Percentiles rank a stretch among this genome's conserved stretches.
Conservation (phyloP, 2,888 invertebrate genomes). For the Eupithecia centaureata region DNA sequence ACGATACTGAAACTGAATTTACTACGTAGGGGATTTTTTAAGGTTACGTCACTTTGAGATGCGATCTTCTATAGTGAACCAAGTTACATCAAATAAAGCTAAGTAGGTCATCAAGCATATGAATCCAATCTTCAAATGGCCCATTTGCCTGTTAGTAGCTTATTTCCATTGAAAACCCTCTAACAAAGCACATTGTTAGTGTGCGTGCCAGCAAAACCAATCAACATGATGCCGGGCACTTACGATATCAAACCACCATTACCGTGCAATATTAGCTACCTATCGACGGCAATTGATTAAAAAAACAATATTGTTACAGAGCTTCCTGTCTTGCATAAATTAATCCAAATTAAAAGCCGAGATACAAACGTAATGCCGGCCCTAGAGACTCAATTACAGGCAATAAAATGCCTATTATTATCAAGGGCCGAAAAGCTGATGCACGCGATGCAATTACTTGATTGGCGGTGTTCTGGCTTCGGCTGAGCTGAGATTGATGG, state of each 20-base stretch:
- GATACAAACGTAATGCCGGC: constrained; percentile 74
- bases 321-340: constrained; percentile 73
- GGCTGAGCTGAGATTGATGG: constrained; percentile 79
- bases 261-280: constrained; percentile 58
- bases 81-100: constrained; percentile 5
- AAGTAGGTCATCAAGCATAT: constrained; percentile 9
- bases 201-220: constrained; percentile 73
- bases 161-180: constrained; percentile 40
- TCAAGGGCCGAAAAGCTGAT: constrained; percentile 83
- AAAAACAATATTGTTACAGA: constrained; percentile 64
- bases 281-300: constrained; percentile 75
- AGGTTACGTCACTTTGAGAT: neutral
- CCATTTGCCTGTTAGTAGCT: constrained; percentile 27
- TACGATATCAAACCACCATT: constrained; percentile 72
- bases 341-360: constrained; percentile 79
- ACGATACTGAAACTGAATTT: no score
- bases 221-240: constrained; percentile 73
- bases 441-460: constrained; percentile 85
- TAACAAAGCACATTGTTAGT: constrained; percentile 54
- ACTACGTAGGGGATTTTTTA: neutral
- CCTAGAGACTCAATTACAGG: constrained; percentile 84
- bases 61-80: neutral
- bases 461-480: constrained; percentile 81
- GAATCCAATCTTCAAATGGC: constrained; percentile 19
- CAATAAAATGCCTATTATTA: constrained; percentile 84